Conservation (phyloP, 2,113 vertebrate species). For the Tachycineta bicolor region DNA sequence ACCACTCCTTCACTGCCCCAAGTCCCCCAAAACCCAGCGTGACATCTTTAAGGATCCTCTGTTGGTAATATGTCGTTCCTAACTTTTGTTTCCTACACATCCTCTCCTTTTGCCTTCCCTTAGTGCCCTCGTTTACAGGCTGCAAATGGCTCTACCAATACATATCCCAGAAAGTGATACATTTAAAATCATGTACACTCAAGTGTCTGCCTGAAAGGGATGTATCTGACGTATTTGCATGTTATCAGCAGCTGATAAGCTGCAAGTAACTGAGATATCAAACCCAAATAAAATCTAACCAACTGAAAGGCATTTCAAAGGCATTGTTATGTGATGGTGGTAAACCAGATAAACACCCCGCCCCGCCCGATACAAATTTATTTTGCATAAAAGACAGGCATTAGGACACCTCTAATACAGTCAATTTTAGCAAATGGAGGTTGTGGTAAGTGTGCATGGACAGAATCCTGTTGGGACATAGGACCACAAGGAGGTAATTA, state of each 20-base stretch:
- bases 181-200: background rate
- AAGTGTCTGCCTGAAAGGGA: background rate
- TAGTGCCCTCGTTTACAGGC: background rate
- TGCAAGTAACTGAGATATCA: background rate
- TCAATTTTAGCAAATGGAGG: background rate
- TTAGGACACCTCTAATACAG: background rate
- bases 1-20: background rate
- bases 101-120: background rate
- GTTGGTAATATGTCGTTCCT: background rate
- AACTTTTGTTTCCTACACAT: background rate
- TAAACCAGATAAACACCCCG: background rate
- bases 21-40: background rate
- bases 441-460: background rate
- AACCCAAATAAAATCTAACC: background rate
- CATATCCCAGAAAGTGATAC: background rate
- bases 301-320: conserved; percentile 12
- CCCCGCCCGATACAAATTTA: background rate
- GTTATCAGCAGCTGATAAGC: background rate
- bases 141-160: background rate
- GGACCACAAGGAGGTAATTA: background rate
- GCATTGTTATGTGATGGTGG: background rate
- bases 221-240: background rate
- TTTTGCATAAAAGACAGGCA: background rate
- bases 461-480: background rate
- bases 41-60: background rate